Base-by-base conservation (phyloP, 2,888 invertebrate species). In the Leistus spinibarbis region DNA sequence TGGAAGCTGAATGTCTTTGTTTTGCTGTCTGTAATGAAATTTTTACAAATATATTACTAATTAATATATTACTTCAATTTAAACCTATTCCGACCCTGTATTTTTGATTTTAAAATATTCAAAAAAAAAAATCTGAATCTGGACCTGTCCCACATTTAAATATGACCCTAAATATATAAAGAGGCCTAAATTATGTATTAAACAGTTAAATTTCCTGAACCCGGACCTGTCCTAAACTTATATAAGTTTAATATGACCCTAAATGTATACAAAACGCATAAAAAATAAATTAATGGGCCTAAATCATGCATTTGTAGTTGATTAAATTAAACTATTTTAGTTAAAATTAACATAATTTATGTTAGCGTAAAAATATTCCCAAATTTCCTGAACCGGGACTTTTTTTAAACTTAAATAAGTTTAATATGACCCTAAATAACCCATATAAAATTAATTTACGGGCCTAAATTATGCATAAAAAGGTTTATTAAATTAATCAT, bases 11-110 rank as follows among this genome's bases (percentile, higher is more conserved):
- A 71, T 71, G 71, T 65, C 54, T 20, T 65, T 57, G 3, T 40
- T 71, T 71, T 71, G 71, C 71, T 71, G 71, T 71, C 64, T 71
- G 71, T 71, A 27, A 71, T 71, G 65, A 71, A 65, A 65, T 65
- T 65, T 71, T 65, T 71, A 65, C 65, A 71, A 71, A 71, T 71
- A 56, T 64, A 71, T 71, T 20, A 64, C 20, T 57, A 57, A 40
- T 40, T 40, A 40, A 40, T 40, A 40, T 40, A 40, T 71, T 54
- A 70, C 63, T 53, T 60, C 53, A 53, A 63, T 71, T 67, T 71
- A 56, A 70, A 71, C 54, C 40, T 10, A 40, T 13, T 1, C 40
- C 40, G 13, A 7, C 40, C 5, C 40, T 40, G 7, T 40, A 40
- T 40, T 40, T 0, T 27, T 27, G 9, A 4, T 1, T 40, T 4